Base-by-base conservation (phyloP, 2,888 invertebrate genomes). In the Balanococcus diminutus region DNA sequence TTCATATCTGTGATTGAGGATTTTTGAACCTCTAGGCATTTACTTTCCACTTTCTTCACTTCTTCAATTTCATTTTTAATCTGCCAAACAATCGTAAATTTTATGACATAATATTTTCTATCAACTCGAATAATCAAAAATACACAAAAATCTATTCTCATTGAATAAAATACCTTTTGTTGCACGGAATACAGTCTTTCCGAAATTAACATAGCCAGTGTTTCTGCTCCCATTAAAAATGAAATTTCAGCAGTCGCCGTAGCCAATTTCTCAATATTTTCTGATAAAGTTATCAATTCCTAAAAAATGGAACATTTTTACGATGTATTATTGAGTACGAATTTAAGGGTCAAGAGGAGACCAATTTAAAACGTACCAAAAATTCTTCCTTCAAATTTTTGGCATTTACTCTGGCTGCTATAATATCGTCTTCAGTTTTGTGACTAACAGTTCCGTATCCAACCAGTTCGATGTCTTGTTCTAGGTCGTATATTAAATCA, bases 31-130 rank as follows among this genome's bases (percentile, higher is more conserved):
- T 79, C 75, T 22, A 79, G 8, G 9, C 22, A 79, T 79, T 79
- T 36, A 36, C 25, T 36, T 22, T 79, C 75, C 3, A 19, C 9
- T 36, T 36, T 79, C 19, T 36, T 32, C n/a, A 79, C 75, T 9
- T 79, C 32, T 79, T 79, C 75, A 22, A 36, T 19, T 79, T 79
- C 75, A 36, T 79, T 79, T 36, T 11, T 79, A 19, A 79, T 79
- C 75, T 79, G 14, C n/a, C 2, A 46, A 46, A n/a, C 46, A n/a
- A 0, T 36, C 36, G 8, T 36, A 36, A 36, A 36, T 36, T 36
- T 36, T 36, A 36, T 36, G 8, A 61, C 6, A 8, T 61, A 8
- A 42, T 19, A 51, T 61, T 61, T 61, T 25, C 25, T 16, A 31
- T 28, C 1, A 6, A 2, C 67, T 16, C 8, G 1, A 67, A 51